phyloP scores from a whole-genome alignment of 2,888 invertebrate genomes.

The Drosophila anomalata region DNA sequence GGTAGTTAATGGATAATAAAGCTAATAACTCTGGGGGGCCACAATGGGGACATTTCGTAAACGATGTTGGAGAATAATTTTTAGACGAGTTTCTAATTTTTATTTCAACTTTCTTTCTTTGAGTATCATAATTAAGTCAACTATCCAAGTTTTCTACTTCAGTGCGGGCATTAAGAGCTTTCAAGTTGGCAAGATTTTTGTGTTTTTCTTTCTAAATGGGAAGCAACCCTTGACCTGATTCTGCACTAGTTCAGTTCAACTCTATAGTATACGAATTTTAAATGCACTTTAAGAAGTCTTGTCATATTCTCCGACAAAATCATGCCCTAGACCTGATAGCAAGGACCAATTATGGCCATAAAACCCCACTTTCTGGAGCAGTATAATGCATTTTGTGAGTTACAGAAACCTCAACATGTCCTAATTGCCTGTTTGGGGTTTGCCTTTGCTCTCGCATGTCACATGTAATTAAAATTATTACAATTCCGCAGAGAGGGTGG shows the following conservation, averaged over 20 bases:
- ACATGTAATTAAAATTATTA: slow-evolving; percentile 32
- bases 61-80: background rate
- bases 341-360: background rate
- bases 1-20: slow-evolving; percentile 12
- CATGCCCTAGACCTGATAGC: background rate
- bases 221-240: slow-evolving; percentile 15
- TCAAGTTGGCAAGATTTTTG: slow-evolving; percentile 2
- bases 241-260: background rate
- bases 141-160: slow-evolving; percentile 8
- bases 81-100: background rate
- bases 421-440: slow-evolving; percentile 26
- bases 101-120: background rate
- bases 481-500: background rate
- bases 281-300: background rate
- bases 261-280: background rate
- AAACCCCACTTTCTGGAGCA: background rate
- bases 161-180: slow-evolving; percentile 21
- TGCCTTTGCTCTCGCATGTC: slow-evolving; percentile 20
- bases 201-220: background rate
- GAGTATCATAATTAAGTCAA: background rate
- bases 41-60: background rate
- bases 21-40: background rate
- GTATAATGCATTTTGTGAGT: slow-evolving; percentile 28
- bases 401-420: slow-evolving; percentile 21
- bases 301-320: background rate